Evolutionary conservation across 1,140 invertebrate genomes (phyloP).

Genomic region (Saxidomus purpurata): DNA sequence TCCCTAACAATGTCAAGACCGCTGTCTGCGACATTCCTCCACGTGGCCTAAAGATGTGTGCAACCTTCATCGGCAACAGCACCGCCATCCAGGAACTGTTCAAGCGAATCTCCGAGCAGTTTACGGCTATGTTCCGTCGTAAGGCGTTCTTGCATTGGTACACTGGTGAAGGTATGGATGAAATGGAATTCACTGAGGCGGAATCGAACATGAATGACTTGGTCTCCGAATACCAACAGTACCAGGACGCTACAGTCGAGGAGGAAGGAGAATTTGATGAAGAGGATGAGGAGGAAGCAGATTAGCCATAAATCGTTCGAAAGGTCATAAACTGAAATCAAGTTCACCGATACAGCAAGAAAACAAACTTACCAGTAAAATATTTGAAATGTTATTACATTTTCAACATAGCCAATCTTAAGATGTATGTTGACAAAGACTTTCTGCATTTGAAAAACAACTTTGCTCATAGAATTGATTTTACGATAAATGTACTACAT

Average conservation of each 20-base stretch:
- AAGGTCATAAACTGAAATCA: no score
- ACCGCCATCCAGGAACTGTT: slow-evolving; percentile 93
- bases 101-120: slow-evolving; percentile 91
- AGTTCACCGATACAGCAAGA: no score
- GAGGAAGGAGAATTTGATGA: slow-evolving; percentile 84
- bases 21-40: slow-evolving; percentile 97
- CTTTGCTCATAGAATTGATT: no score
- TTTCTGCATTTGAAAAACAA: no score
- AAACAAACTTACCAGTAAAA: no score
- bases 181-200: slow-evolving; percentile 92
- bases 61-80: slow-evolving; percentile 91
- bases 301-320: no score
- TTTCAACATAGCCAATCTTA: no score
- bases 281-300: no score
- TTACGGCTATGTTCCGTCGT: slow-evolving; percentile 90
- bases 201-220: slow-evolving; percentile 94
- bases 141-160: slow-evolving; percentile 94
- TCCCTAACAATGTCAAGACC: slow-evolving; percentile 97
- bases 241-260: slow-evolving; percentile 89
- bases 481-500: no score
- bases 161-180: slow-evolving; percentile 94
- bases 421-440: no score
- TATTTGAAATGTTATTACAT: no score
- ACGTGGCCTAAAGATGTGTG: slow-evolving; percentile 96
- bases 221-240: slow-evolving; percentile 97